Evolutionary conservation across 1,140 invertebrate genomes (phyloP).

Genomic region (Condylostylus longicornis): DNA sequence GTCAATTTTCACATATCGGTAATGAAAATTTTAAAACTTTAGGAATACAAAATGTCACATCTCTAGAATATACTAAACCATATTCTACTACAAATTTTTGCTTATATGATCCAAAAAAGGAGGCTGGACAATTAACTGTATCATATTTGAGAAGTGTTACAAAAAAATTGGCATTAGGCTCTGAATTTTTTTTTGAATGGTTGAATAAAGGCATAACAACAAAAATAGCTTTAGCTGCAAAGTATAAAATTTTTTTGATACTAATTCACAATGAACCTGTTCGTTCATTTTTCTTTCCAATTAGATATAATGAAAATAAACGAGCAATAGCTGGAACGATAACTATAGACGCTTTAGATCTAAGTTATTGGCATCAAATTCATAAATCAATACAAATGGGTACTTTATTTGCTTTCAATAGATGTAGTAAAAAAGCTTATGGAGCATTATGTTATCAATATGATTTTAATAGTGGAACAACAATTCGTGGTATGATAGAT

Average conservation of each 20-base stretch:
- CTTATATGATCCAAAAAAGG: constrained; percentile 1
- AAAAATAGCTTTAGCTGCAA: constrained; percentile 1
- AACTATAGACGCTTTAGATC: constrained; percentile 1
- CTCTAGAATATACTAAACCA: constrained; percentile 2
- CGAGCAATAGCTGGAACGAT: constrained; percentile 1
- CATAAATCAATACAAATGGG: constrained; percentile 4
- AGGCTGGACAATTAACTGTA: constrained; percentile 3
- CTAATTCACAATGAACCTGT: too few species aligned
- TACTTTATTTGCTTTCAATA: constrained; percentile 1
- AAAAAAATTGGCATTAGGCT: background rate
- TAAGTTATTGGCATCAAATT: constrained; percentile 5
- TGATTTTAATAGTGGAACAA: background rate
- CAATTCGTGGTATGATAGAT: constrained; percentile 3
- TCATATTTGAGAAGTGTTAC: constrained; percentile 3
- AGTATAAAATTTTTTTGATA: too few species aligned
- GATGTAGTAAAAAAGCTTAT: background rate
- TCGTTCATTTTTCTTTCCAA: too few species aligned
- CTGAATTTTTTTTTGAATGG: constrained; percentile 4
- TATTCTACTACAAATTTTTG: constrained; percentile 1
- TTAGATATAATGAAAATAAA: background rate
- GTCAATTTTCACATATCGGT: background rate
- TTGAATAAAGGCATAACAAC: background rate
- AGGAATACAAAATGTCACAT: background rate
- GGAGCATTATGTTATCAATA: constrained; percentile 5
- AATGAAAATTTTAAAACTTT: background rate